These are phyloP conservation scores for Tenthredo distinguenda DNA, from an alignment of 2,888 invertebrate species.

Conservation along the genomic window DNA sequence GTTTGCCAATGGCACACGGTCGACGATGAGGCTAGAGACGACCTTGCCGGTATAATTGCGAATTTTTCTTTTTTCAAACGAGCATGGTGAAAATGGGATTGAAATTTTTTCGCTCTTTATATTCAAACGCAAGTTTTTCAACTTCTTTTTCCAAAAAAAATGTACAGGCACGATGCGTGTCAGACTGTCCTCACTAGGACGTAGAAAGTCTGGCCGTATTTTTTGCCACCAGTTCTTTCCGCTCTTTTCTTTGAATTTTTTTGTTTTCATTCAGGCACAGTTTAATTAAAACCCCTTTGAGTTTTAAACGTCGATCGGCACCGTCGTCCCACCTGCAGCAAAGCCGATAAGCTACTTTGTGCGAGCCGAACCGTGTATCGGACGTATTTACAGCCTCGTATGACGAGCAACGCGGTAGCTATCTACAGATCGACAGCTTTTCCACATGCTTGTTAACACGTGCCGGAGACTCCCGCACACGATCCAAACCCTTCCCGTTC, in stretches of 20 bases:
- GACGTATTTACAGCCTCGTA: conserved; percentile 41
- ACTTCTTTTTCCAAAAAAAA: neutral
- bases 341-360: conserved; percentile 51
- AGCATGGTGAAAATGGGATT: neutral
- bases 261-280: neutral
- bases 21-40: neutral
- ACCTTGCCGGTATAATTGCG: neutral
- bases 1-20: conserved; percentile 6
- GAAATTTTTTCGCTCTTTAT: neutral
- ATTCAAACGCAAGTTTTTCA: neutral
- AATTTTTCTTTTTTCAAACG: neutral
- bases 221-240: neutral
- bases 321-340: conserved; percentile 23
- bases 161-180: neutral
- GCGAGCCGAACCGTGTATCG: conserved; percentile 46
- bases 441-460: conserved; percentile 37
- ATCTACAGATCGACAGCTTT: conserved; percentile 13
- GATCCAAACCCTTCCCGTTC: neutral
- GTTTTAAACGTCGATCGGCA: conserved; percentile 36
- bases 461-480: neutral
- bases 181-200: neutral
- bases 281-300: conserved; percentile 46
- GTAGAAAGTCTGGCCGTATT: neutral
- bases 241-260: neutral
- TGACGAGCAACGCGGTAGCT: neutral